Percentiles rank a stretch among this genome's conserved stretches.
Evolutionary conservation across 1,140 invertebrate species (phyloP).

Genomic region (Sinonovacula constricta): DNA sequence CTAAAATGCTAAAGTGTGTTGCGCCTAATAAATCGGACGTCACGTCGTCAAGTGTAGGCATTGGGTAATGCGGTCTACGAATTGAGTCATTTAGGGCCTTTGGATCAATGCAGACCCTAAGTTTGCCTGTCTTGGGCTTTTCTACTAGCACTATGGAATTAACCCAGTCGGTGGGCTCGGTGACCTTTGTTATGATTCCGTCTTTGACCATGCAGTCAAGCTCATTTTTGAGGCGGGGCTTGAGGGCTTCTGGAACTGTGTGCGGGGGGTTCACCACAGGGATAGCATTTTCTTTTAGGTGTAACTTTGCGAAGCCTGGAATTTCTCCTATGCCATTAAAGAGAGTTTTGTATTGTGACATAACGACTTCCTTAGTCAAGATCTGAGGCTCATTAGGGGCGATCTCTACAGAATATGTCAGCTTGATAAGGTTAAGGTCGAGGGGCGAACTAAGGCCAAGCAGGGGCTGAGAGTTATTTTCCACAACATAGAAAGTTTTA

Average conservation of each 20-base stretch:
- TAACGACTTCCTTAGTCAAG: not conserved
- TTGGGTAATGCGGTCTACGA: conserved; percentile 35
- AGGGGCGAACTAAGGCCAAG: not conserved
- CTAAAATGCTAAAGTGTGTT: too few relatives aligned
- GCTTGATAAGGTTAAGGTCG: conserved; percentile 8
- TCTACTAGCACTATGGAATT: conserved; percentile 77
- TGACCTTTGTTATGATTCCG: conserved; percentile 55
- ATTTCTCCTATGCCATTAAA: conserved; percentile 50
- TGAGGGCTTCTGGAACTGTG: conserved; percentile 42
- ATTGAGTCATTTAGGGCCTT: conserved; percentile 50
- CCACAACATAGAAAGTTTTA: not conserved
- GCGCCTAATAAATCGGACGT: too few relatives aligned
- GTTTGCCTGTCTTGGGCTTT: conserved; percentile 74
- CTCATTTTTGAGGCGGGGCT: conserved; percentile 37
- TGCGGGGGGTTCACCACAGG: conserved; percentile 46
- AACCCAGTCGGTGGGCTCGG: conserved; percentile 78
- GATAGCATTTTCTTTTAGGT: conserved; percentile 26
- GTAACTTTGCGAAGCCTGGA: conserved; percentile 33
- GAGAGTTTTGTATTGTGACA: not conserved
- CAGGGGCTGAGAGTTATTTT: not conserved
- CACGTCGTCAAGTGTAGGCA: conserved; percentile 45
- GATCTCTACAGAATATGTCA: conserved; percentile 18
- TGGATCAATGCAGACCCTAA: conserved; percentile 51
- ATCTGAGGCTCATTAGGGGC: not conserved
- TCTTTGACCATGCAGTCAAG: conserved; percentile 37